Evolutionary conservation across 2,797 vertebrate genomes (phyloP), one percentile per base, ranked within the genome.

Genomic region (Spinus olivaceus): DNA sequence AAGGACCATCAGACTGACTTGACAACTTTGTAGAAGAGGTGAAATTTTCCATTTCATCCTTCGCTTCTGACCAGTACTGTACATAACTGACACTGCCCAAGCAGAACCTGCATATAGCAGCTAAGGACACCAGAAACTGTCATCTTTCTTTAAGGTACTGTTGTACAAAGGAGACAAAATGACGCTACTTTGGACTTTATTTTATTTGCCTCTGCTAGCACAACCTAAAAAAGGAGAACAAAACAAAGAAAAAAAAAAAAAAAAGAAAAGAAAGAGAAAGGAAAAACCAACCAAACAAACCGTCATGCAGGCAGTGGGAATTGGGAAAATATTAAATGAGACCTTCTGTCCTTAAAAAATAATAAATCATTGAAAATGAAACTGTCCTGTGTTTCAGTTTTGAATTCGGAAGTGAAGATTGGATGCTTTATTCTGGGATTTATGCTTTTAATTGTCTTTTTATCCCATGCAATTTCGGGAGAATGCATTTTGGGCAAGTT

Each of bases 1-100:
- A 99, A 99, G 98, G 99, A 99, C 91, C 99, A 98, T 96, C 99
- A 99, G 97, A 99, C 99, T 98, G 99, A 99, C 96, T 99, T 99
- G 97, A 99, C 99, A 97, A 98, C 99, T 97, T 98, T 99, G 98
- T 99, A 98, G 97, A 98, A 97, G 97, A 97, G 98, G 90, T 97
- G 96, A 97, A 96, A 97, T 96, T 96, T 98, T 96, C 92, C 84
- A 84, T 95, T 97, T 97, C 92, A 92, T 94, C 90, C 76, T 96
- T 96, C 69, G 93, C 77, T 94, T 95, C 81, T 93, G 96, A 96
- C 95, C 96, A 97, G 95, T 98, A 97, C 97, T 99, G 98, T 98
- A 98, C 95, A 98, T 98, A 97, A 97, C 89, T 98, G 97, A 98
- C 98, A 97, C 90, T 98, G 96, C 95, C 98, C 97, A 97, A 97